Conservation (phyloP, 2,797 vertebrate genomes). For the Melanotaenia parkinsoni region DNA sequence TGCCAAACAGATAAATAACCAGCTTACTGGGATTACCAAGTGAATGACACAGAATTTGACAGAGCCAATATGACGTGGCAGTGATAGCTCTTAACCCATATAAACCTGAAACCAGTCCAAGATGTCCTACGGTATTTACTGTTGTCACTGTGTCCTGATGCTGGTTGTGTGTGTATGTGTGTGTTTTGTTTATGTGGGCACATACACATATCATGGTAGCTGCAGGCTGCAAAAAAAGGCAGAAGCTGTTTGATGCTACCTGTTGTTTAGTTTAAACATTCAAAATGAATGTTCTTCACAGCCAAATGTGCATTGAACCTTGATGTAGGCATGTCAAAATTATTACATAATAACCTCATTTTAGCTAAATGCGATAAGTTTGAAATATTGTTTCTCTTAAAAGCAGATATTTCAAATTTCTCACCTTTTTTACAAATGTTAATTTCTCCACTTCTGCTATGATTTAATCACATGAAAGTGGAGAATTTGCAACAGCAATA, state of each 20-base stretch:
- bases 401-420: background rate
- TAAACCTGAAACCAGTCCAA: slow-evolving; percentile 76
- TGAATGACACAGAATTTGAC: slow-evolving; percentile 78
- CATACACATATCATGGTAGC: slow-evolving; percentile 10
- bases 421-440: background rate
- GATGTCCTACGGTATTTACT: slow-evolving; percentile 65
- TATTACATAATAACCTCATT: background rate
- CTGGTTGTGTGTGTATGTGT: slow-evolving; percentile 10
- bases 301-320: slow-evolving; percentile 5
- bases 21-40: slow-evolving; percentile 82
- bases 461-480: background rate
- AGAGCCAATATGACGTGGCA: slow-evolving; percentile 75
- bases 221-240: slow-evolving; percentile 5
- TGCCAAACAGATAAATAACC: slow-evolving; percentile 82
- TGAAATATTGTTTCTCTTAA: background rate
- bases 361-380: background rate
- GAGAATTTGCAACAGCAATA: no score
- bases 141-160: slow-evolving; percentile 47
- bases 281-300: background rate
- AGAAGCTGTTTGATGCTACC: slow-evolving; percentile 1
- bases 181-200: slow-evolving; percentile 20
- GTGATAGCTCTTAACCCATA: slow-evolving; percentile 77
- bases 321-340: background rate
- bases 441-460: background rate
- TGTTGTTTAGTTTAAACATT: background rate